Conservation (phyloP, 2,797 vertebrate species). For the Ibycter americanus region DNA sequence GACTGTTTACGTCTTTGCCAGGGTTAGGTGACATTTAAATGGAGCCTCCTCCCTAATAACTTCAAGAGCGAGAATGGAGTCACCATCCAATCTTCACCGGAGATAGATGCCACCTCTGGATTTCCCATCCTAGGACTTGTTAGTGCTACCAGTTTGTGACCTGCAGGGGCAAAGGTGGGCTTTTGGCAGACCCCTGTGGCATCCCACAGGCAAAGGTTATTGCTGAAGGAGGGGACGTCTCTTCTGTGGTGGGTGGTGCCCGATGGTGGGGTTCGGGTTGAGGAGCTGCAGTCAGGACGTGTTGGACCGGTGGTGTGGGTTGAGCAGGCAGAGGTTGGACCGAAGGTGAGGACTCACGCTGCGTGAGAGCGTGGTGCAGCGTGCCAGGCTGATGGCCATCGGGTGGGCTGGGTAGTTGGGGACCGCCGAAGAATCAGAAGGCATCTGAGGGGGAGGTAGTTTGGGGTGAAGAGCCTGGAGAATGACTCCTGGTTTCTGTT, state of each 20-base stretch:
- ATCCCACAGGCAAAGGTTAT: neutral
- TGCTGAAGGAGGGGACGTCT: neutral
- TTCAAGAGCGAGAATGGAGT: neutral
- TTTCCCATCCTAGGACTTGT: no score
- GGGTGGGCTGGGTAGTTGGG: rapidly evolving
- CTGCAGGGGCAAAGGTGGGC: neutral
- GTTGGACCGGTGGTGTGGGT: rapidly evolving
- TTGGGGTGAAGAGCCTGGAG: neutral
- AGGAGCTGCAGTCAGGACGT: neutral
- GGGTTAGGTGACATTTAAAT: neutral
- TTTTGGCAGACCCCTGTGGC: neutral
- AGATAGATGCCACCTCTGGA: neutral
- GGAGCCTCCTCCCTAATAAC: neutral
- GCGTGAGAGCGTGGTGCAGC: neutral
- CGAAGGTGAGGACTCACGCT: rapidly evolving
- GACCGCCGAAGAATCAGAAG: neutral
- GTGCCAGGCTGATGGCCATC: neutral
- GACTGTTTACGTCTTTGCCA: neutral
- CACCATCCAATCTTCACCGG: neutral
- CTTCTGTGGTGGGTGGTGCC: neutral
- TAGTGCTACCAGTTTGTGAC: neutral
- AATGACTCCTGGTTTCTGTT: rapidly evolving
- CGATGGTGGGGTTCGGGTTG: rapidly evolving
- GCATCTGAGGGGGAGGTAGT: neutral
- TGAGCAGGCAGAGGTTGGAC: neutral